Base-by-base conservation (phyloP, 1,140 invertebrate genomes). In the Drosophila bipectinata region DNA sequence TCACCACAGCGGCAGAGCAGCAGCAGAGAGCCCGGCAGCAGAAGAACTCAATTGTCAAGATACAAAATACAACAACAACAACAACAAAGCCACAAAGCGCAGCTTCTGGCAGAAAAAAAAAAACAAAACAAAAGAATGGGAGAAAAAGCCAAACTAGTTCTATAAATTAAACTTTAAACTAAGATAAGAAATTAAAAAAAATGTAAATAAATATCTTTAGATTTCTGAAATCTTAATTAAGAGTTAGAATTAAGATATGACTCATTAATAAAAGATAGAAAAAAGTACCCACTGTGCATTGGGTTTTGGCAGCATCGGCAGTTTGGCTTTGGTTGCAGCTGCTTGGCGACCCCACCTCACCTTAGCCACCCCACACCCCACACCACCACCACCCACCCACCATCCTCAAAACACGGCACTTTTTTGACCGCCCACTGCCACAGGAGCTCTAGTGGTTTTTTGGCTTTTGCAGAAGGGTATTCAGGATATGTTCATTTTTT, bases 351-450 rank as follows among this genome's bases (percentile, higher is more conserved):
- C 71, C 47, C 64, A 67, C 77, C 77, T 84, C 71, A 72, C 80
- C 72, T 47, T 48, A 67, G 39, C 68, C 61, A 45, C 18, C 5
- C 26, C 26, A 28, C 26, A 58, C 45, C 21, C 18, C 53, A 44
- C 54, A n/a, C 24, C 41, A 60, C 47, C 37, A 41, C 37, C 18
- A 21, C 63, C 10, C 7, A 47, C 15, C 15, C 15, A 15, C 15
- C 14, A 28, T 34, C 30, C n/a, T 15, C 47, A 49, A 32, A 32
- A 56, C 73, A 57, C 66, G 69, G 61, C 71, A 64, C 62, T 60
- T 78, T 62, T 55, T 44, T 64, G 66, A 52, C 67, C 81, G 81
- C 81, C 81, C 81, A 87, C 81, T 54, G 82, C 61, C 41, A 47
- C 34, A 39, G 76, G 26, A 28, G 6, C 71, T 79, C 71, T 79